Percentiles rank a stretch among this genome's conserved stretches.
These are phyloP conservation scores for Pharmacophagus antenor DNA, from an alignment of 2,888 invertebrate genomes.

Conservation along the genomic window DNA sequence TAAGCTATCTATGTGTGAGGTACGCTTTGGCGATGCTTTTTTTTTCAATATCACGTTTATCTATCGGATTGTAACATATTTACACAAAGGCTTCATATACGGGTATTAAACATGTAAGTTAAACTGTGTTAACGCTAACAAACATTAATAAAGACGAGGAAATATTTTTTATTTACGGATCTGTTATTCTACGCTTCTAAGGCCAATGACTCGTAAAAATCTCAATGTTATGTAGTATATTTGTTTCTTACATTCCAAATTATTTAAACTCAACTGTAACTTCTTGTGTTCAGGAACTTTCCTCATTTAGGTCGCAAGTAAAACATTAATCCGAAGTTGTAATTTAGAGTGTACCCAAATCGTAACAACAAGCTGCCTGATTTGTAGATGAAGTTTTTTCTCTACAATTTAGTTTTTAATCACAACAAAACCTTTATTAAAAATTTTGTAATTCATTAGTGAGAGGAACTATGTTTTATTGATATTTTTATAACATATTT, in stretches of 20 bases:
- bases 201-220: not conserved
- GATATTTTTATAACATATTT: too few species aligned
- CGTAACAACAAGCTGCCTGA: constrained; percentile 1
- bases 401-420: not conserved
- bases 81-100: too few species aligned
- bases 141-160: too few species aligned
- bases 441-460: too few species aligned
- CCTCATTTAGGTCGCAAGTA: constrained; percentile 6
- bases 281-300: constrained; percentile 20
- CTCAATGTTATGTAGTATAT: not conserved
- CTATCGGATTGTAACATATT: not conserved
- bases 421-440: too few species aligned
- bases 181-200: too few species aligned
- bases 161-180: too few species aligned
- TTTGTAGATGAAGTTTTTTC: not conserved
- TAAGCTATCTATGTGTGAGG: constrained; percentile 17
- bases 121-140: too few species aligned
- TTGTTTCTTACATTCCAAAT: not conserved
- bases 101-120: too few species aligned
- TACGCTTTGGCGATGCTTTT: not conserved
- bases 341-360: constrained; percentile 5
- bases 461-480: too few species aligned
- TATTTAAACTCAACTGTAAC: constrained; percentile 11
- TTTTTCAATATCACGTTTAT: not conserved
- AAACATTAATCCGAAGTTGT: not conserved